Evolutionary conservation across 2,113 vertebrate species (phyloP), one percentile per base, ranked within the genome.

Genomic region (Cyanistes caeruleus): DNA sequence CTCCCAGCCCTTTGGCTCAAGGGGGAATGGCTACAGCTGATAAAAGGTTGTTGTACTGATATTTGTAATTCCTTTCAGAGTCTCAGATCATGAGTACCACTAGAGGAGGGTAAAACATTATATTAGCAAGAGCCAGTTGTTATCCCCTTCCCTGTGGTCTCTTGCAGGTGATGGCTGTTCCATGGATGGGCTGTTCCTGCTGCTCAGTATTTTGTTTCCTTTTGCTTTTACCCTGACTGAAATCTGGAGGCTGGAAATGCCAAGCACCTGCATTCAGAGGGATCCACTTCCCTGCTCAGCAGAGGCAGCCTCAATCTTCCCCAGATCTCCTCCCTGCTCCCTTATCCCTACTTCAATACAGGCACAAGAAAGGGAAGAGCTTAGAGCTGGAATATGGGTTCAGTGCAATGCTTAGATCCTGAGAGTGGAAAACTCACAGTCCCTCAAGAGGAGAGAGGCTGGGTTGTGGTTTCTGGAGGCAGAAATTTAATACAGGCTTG

Each of bases 401-500:
- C 92, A 79, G 37, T 90, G 89, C 91, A 91, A 73, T 0, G 1
- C 63, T 91, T 46, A 79, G 24, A 84, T 95, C 93, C 84, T 64
- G 67, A 95, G 88, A 94, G 93, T 91, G 94, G 95, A 96, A 97
- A 95, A 78, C 39, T 91, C 59, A 15, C 13, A 35, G 62, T 88
- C 69, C 68, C 85, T 60, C n/a, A 88, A 95, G 94, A 91, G 53
- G 53, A 87, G 74, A 64, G 63, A 83, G 87, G 55, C 49, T 28
- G 67, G 43, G 23, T 31, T 96, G 93, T 82, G 92, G 95, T 94
- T 96, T 87, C 64, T 63, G 63, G 28, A 68, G 46, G 85, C 64
- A 95, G 93, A 97, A 94, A 96, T 64, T 69, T 52, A 96, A 96
- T 85, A 90, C 72, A 33, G 33, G 55, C 69, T 53, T 12, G 52